Evolutionary conservation across 2,113 vertebrate species (phyloP), one percentile per base, ranked within the genome.

Genomic region (Anarrhichthys ocellatus): DNA sequence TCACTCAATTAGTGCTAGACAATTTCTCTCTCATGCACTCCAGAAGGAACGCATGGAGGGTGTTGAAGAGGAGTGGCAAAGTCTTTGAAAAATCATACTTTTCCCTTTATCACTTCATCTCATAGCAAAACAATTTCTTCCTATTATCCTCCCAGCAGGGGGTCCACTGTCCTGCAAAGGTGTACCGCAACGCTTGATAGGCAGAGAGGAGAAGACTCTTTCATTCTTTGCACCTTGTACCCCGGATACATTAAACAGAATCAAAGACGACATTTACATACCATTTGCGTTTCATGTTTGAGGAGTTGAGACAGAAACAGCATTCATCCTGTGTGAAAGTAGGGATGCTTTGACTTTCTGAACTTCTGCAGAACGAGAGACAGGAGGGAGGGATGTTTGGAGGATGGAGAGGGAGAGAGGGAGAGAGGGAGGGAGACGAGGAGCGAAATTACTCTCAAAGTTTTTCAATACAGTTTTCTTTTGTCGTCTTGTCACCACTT

Each of bases 261-360:
- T 95, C 92, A 94, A 95, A 95, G 93, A 87, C 59, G 84, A 84
- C 93, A 94, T 95, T 95, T 94, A 93, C 94, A 94, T 95, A 90
- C 82, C 83, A 86, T 92, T 92, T 89, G 91, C 17, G 90, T 93
- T 95, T 94, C 88, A 93, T 93, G 91, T 94, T 86, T 92, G 92
- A 92, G 84, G 92, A 92, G 87, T 81, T 84, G 85, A 93, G 92
- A 93, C 91, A 88, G 91, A 90, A 92, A 86, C 89, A 62, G 66
- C 32, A 56, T 73, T 89, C 87, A 80, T 90, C 83, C 70, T 84
- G 76, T 76, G 86, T 85, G 79, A 84, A 93, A 89, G 91, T 87
- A 80, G 71, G 71, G 77, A 83, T 71, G 87, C 87, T 87, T 91
- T 89, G 90, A 90, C 92, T 95, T 91, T 82, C 34, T 89, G 87